phyloP scores from a whole-genome alignment of 1,140 invertebrate species.

The Brachionus calyciflorus region DNA sequence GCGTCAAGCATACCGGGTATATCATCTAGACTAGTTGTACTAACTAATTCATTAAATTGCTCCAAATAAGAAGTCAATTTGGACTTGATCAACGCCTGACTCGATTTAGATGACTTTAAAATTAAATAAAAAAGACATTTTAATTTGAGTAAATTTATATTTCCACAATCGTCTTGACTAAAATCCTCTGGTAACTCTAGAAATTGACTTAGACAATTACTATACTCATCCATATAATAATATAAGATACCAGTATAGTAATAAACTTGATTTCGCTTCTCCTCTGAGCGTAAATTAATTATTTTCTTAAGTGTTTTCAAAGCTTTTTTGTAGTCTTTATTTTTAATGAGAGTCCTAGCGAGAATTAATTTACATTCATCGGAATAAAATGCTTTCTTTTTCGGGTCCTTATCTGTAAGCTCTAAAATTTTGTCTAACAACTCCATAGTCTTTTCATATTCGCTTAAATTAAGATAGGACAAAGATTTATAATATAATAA shows the following conservation, averaged over 20 bases:
- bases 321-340: conserved; percentile 10
- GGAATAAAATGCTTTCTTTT: conserved; percentile 14
- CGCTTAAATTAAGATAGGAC: conserved; percentile 12
- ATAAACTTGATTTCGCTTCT: neutral
- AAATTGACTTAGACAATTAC: neutral
- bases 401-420: neutral
- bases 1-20: neutral
- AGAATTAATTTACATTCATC: conserved; percentile 25
- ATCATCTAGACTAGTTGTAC: neutral
- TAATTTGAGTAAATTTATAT: neutral
- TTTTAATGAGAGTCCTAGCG: neutral
- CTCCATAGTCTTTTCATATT: neutral
- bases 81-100: conserved; percentile 14
- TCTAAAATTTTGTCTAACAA: conserved; percentile 8
- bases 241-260: conserved; percentile 2
- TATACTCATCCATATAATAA: neutral
- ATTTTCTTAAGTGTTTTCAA: conserved; percentile 12
- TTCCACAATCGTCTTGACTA: neutral
- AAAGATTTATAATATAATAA: conserved; percentile 9
- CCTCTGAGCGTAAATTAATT: neutral
- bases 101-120: conserved; percentile 10
- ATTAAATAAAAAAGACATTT: conserved; percentile 32
- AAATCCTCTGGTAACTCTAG: neutral
- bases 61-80: neutral
- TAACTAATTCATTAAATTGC: conserved; percentile 1